phyloP scores from a whole-genome alignment of 2,888 invertebrate species.

The Venustoraphidia nigricollis region DNA sequence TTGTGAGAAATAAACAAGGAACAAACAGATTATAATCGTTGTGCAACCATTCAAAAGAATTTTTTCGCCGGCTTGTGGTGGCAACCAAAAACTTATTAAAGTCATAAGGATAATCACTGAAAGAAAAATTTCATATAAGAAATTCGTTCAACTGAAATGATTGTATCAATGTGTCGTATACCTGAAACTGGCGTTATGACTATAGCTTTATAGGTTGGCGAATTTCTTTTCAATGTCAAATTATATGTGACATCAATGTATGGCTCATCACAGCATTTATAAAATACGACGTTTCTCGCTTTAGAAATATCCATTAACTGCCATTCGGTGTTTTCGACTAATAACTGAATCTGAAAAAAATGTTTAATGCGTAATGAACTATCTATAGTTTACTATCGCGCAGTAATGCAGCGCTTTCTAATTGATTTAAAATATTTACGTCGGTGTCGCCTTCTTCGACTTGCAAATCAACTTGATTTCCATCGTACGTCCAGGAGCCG shows the following conservation, averaged over 20 bases:
- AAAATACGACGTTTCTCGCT: slow-evolving; percentile 25
- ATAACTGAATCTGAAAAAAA: slow-evolving; percentile 18
- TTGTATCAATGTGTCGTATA: slow-evolving; percentile 14
- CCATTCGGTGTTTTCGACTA: slow-evolving; percentile 31
- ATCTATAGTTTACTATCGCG: too few species aligned
- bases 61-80: slow-evolving; percentile 50
- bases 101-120: slow-evolving; percentile 42
- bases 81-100: slow-evolving; percentile 45
- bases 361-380: not conserved
- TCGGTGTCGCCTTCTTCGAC: slow-evolving; percentile 16
- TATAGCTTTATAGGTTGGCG: slow-evolving; percentile 42
- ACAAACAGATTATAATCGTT: slow-evolving; percentile 40
- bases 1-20: slow-evolving; percentile 45
- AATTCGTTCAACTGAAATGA: not conserved
- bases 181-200: slow-evolving; percentile 45
- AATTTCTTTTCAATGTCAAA: slow-evolving; percentile 34
- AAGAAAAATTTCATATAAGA: slow-evolving; percentile 11
- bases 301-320: slow-evolving; percentile 28
- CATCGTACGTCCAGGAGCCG: slow-evolving; percentile 56
- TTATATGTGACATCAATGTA: slow-evolving; percentile 36
- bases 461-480: slow-evolving; percentile 37
- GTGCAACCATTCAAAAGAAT: slow-evolving; percentile 41
- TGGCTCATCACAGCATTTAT: slow-evolving; percentile 38
- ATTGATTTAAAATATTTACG: slow-evolving; percentile 13
- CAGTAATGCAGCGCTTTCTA: too few species aligned